phyloP scores from a whole-genome alignment of 2,888 invertebrate species.

The Epinotia brunnichana region DNA sequence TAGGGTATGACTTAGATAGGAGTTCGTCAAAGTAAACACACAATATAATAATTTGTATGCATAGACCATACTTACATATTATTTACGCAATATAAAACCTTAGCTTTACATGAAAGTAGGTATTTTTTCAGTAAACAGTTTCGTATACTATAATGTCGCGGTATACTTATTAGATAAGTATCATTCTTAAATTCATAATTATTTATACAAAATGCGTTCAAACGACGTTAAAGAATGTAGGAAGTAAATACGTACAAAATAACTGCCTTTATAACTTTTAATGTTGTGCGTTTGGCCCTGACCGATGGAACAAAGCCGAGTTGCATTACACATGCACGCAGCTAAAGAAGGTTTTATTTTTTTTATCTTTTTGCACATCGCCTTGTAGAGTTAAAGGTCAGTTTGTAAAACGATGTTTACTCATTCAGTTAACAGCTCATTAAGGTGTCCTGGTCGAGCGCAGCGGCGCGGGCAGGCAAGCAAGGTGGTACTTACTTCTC shows the following conservation, averaged over 20 bases:
- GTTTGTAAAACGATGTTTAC: slow-evolving; percentile 50
- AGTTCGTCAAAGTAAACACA: neutral
- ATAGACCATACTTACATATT: too few relatives aligned
- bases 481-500: slow-evolving; percentile 77
- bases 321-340: slow-evolving; percentile 52
- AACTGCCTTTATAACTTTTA: slow-evolving; percentile 33
- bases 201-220: slow-evolving; percentile 1
- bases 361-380: slow-evolving; percentile 54
- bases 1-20: neutral
- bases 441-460: neutral
- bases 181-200: neutral
- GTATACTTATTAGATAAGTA: neutral
- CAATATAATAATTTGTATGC: neutral
- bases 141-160: slow-evolving; percentile 1
- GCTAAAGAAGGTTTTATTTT: slow-evolving; percentile 39
- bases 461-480: slow-evolving; percentile 7
- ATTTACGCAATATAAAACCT: neutral
- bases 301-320: slow-evolving; percentile 45
- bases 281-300: slow-evolving; percentile 48
- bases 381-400: slow-evolving; percentile 58
- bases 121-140: slow-evolving; percentile 10
- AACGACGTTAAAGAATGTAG: slow-evolving; percentile 27
- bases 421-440: slow-evolving; percentile 8
- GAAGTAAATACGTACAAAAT: slow-evolving; percentile 29
- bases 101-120: neutral